Base-by-base conservation (phyloP, 2,797 vertebrate genomes). In the Hylomyscus alleni region DNA sequence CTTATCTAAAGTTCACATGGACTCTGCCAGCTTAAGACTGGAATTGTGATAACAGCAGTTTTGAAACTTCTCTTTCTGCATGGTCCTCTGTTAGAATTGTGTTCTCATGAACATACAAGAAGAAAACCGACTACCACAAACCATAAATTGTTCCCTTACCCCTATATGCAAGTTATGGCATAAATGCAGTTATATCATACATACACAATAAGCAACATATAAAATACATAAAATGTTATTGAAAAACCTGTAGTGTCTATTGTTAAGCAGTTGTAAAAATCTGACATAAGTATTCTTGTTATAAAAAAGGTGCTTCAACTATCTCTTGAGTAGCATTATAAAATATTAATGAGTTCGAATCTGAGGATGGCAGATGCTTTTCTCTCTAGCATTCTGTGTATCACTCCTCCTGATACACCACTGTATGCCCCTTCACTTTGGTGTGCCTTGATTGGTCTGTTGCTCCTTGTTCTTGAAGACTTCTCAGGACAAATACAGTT, bases 331-430 rank as follows among this genome's bases (percentile, higher is more conserved):
- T 3, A 92, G 76, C 1, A 83, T 78, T 50, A 52, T 3, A 69
- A 80, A 93, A 44, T 67, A 47, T 91, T 93, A 15, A 77, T 52
- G 84, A 88, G 56, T 40, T 85, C 19, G 93, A 82, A 77, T 60
- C 31, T 72, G 17, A 72, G 62, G 37, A 11, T 54, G 4, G 26
- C 6, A 1, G 47, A 50, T 52, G 29, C 22, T 11, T 82, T 62
- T 11, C 81, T 19, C 9, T 62, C 40, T 47, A 17, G 26, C 47
- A 10, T 31, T 62, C 26, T 83, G 17, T 44, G 24, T 6, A 83
- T 44, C 37, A 19, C 10, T 26, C 0, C 31, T 17, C 15, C 26
- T 47, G 40, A 62, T 40, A 15, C 8, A 12, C 8, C 37, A 83
- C 24, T 31, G 4, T 29, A 62, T 44, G 37, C 1, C 37, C 8